A percentile compares a stretch with the other conserved stretches of the same genome.
Evolutionary conservation across 2,113 vertebrate species (phyloP).

Genomic region (Rynchops niger): DNA sequence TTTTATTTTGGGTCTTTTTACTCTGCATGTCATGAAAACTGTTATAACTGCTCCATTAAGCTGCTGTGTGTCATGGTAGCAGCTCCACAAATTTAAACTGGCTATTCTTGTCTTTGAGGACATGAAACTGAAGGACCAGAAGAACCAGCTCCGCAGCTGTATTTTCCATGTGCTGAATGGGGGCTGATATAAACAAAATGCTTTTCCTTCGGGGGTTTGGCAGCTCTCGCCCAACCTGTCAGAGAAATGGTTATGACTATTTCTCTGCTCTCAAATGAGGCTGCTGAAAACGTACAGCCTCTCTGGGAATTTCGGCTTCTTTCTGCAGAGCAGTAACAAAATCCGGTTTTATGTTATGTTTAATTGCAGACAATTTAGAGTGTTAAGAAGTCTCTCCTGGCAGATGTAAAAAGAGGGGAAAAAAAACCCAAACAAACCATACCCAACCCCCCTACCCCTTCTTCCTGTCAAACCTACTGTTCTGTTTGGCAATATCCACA

Average conservation of each 20-base stretch:
- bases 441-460: background rate
- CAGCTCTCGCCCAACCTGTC: constrained; percentile 57
- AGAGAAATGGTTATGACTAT: constrained; percentile 72
- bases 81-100: background rate
- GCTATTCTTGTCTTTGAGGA: background rate
- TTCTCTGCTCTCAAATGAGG: constrained; percentile 37
- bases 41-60: background rate
- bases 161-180: constrained; percentile 12
- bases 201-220: constrained; percentile 1
- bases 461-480: background rate
- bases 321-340: constrained; percentile 60
- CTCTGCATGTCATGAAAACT: background rate
- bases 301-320: constrained; percentile 75
- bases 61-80: background rate
- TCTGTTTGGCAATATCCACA: background rate
- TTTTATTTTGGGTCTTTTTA: background rate
- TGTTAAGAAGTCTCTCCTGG: constrained; percentile 34
- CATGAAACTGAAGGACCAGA: constrained; percentile 28
- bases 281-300: constrained; percentile 78
- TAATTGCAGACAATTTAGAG: constrained; percentile 65
- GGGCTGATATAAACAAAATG: constrained; percentile 45
- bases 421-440: background rate
- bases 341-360: constrained; percentile 31
- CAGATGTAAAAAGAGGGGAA: background rate
- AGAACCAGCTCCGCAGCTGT: constrained; percentile 2